A percentile compares a stretch with the other conserved stretches of the same genome.
These are phyloP conservation scores for Gymnocheta viridis DNA, from an alignment of 2,888 invertebrate species.

Conservation along the genomic window DNA sequence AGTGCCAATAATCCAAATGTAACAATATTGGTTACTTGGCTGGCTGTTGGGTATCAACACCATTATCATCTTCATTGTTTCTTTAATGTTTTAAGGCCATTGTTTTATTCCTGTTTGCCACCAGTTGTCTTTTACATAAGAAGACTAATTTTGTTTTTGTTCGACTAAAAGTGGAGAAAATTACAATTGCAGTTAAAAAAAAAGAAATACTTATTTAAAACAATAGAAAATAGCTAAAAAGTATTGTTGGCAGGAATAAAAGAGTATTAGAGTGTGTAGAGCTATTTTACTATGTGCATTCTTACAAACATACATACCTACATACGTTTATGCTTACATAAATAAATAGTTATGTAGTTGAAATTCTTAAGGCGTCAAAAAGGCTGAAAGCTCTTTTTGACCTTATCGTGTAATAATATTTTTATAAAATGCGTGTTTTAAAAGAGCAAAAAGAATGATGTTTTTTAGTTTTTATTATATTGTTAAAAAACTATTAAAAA, in stretches of 20 bases:
- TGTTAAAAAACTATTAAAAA: background rate
- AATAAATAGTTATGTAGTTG: constrained; percentile 18
- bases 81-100: constrained; percentile 53
- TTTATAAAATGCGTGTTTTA: constrained; percentile 14
- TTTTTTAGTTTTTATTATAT: background rate
- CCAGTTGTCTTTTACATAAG: constrained; percentile 56
- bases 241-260: constrained; percentile 45
- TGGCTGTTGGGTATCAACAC: constrained; percentile 45
- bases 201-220: constrained; percentile 51
- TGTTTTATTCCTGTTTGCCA: constrained; percentile 50
- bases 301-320: background rate
- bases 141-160: constrained; percentile 63
- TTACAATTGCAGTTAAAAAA: constrained; percentile 25
- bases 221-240: constrained; percentile 48
- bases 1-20: constrained; percentile 68
- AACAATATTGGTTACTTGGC: constrained; percentile 60
- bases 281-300: constrained; percentile 8
- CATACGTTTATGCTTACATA: background rate
- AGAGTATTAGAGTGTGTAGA: constrained; percentile 3
- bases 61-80: constrained; percentile 52
- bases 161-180: constrained; percentile 40
- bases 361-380: constrained; percentile 56
- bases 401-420: constrained; percentile 18
- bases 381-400: constrained; percentile 64
- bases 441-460: background rate